Evolutionary conservation across 1,140 invertebrate genomes (phyloP), one percentile per base, ranked within the genome.

Genomic region (Drosophila kurseongensis): DNA sequence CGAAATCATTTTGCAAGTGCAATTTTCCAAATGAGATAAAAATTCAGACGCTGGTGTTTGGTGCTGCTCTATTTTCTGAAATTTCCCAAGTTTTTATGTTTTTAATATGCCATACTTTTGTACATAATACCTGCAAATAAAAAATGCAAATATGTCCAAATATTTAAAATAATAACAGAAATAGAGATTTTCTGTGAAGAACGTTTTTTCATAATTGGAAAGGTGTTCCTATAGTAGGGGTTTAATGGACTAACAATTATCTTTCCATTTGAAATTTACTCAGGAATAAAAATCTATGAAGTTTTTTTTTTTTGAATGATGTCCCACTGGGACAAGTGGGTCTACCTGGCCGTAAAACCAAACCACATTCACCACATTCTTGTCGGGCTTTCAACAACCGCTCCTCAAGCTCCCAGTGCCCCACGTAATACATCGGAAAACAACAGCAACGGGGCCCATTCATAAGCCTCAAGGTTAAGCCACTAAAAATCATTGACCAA

Each of bases 401-500:
- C 18, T n/a, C 35, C 35, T 55, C 6, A 65, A 58, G 48, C 35
- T 75, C 40, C 44, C 36, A 65, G 38, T 14, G 47, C 41, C 18
- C 23, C 16, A 16, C 14, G 18, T 36, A 41, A 35, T 27, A 35
- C 32, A 56, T 45, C 41, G 6, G 14, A 59, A 41, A n/a, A 13
- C 40, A 65, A 42, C 45, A 69, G 77, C 83, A 74, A 77, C 83
- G 83, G 9, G 18, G 7, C 13, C 62, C 84, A 88, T 86, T 86
- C 84, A 88, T 86, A 79, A 83, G 83, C 76, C 72, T 59, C 76
- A 88, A 88, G 83, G 83, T 89, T 89, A 89, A 89, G 68, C 75
- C 72, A 80, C 84, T 89, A 83, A 89, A 88, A 80, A 88, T 88
- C 83, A 86, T 86, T 88, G 83, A 83, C 66, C 84, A 82, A 82